Percentiles rank a stretch among this genome's conserved stretches.
These are phyloP conservation scores for Sericinus montela DNA, from an alignment of 2,888 invertebrate genomes.

Conservation along the genomic window DNA sequence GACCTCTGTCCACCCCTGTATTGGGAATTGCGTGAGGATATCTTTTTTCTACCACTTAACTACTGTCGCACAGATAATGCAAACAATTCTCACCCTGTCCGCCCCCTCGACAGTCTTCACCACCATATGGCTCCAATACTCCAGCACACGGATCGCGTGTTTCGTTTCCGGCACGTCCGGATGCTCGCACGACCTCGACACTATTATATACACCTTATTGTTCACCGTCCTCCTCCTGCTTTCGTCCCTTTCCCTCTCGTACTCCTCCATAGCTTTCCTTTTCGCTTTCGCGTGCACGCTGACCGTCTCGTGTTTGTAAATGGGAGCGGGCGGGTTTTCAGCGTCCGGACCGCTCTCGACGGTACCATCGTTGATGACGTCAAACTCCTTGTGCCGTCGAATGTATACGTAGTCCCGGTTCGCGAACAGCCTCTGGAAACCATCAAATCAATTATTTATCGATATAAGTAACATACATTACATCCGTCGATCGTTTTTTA, in stretches of 20 bases:
- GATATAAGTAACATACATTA: too few species aligned
- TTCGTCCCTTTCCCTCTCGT: constrained; percentile 22
- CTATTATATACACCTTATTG: constrained; percentile 52
- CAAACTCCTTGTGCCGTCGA: constrained; percentile 79
- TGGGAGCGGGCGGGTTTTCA: background rate
- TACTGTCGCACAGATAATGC: too few species aligned
- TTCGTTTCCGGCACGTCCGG: constrained; percentile 82
- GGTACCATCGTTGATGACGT: constrained; percentile 23
- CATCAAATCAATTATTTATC: too few species aligned
- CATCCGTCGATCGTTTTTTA: background rate
- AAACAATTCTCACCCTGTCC: constrained; percentile 53
- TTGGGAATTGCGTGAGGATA: too few species aligned
- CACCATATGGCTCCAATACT: constrained; percentile 94
- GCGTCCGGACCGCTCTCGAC: constrained; percentile 15
- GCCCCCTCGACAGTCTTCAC: constrained; percentile 83
- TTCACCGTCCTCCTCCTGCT: background rate
- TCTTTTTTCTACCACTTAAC: too few species aligned
- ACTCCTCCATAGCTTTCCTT: constrained; percentile 41
- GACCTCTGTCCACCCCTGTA: too few species aligned
- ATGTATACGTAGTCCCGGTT: constrained; percentile 94
- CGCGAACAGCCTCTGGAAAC: constrained; percentile 86
- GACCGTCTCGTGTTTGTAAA: constrained; percentile 15
- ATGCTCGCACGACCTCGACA: constrained; percentile 85
- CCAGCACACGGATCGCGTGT: constrained; percentile 85
- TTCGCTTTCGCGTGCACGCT: constrained; percentile 58